phyloP scores from a whole-genome alignment of 1,140 invertebrate genomes.

The Trachymyrmex septentrionalis region DNA sequence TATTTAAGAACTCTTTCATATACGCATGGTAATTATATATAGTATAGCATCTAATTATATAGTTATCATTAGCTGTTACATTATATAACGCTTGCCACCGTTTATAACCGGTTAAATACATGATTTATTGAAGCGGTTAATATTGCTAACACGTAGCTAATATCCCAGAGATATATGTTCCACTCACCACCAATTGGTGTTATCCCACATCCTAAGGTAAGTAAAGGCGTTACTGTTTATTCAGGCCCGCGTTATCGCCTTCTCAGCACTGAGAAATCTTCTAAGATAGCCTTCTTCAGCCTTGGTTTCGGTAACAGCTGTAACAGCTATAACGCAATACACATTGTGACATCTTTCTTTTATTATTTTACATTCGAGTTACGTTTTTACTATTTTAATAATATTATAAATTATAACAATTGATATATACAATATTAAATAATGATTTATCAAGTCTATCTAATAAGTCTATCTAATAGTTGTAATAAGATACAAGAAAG shows the following conservation, averaged over 20 bases:
- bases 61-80: constrained; percentile 16
- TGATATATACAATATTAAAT: neutral
- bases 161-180: constrained; percentile 49
- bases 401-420: constrained; percentile 24
- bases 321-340: neutral
- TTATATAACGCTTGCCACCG: constrained; percentile 26
- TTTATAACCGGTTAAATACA: constrained; percentile 29
- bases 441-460: neutral
- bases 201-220: constrained; percentile 61
- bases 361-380: constrained; percentile 15
- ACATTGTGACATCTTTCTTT: constrained; percentile 1
- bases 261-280: constrained; percentile 68
- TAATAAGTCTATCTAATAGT: neutral
- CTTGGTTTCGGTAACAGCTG: constrained; percentile 32
- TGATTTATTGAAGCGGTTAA: constrained; percentile 56
- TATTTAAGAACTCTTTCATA: neutral
- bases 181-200: constrained; percentile 35
- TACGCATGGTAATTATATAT: neutral
- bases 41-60: constrained; percentile 20
- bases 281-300: constrained; percentile 67
- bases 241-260: constrained; percentile 71
- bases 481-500: neutral
- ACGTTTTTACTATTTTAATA: constrained; percentile 8
- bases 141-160: constrained; percentile 57
- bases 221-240: constrained; percentile 67